Evolutionary conservation across 2,888 invertebrate species (phyloP).

Genomic region (Balanococcus diminutus): DNA sequence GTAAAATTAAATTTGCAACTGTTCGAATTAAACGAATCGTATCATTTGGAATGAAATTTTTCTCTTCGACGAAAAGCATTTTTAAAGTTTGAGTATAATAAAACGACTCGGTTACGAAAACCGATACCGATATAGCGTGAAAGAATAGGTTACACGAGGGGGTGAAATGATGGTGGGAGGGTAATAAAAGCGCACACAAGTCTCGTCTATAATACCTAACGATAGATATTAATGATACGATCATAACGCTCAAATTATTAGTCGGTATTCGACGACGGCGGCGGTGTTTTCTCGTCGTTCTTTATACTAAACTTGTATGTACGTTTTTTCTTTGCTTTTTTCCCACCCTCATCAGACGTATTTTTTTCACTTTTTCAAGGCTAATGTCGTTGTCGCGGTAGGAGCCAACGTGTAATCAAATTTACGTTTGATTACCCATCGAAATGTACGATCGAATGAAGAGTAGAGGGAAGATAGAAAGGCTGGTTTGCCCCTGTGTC

Average conservation of each 20-base stretch:
- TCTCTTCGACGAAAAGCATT: neutral
- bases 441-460: too few species aligned
- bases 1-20: constrained; percentile 25
- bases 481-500: too few species aligned
- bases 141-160: neutral
- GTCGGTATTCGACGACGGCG: neutral
- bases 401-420: neutral
- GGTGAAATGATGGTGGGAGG: neutral
- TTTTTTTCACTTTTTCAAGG: neutral
- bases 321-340: neutral
- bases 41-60: neutral
- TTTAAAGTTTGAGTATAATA: neutral
- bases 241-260: constrained; percentile 20
- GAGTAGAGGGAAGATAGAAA: too few species aligned
- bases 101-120: neutral
- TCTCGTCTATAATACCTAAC: constrained; percentile 1
- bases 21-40: constrained; percentile 28
- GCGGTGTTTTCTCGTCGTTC: neutral
- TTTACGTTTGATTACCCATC: neutral
- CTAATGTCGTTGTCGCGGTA: neutral
- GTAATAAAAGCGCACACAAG: constrained; percentile 14
- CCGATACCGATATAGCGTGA: neutral
- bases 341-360: neutral
- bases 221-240: constrained; percentile 25
- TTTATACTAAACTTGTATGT: too few species aligned